Percentiles rank a stretch among this genome's conserved stretches.
Conservation (phyloP, 2,113 vertebrate species). For the Sinocyclocheilus anophthalmus region DNA sequence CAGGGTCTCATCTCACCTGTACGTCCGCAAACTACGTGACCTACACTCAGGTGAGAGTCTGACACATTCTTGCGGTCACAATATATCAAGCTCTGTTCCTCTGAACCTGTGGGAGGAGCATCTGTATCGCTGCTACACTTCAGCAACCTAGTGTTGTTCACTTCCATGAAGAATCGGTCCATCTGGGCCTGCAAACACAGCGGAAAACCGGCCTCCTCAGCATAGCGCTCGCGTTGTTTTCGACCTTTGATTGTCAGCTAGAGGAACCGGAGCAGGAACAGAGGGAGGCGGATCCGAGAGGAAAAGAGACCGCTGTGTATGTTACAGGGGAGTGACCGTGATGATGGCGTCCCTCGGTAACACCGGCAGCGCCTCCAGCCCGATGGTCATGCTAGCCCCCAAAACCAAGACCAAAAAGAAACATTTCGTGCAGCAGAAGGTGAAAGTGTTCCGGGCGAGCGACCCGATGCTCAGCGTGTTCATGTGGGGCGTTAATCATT, state of each 20-base stretch:
- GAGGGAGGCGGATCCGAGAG: constrained; percentile 17
- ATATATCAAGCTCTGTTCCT: neutral
- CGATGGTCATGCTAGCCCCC: constrained; percentile 79
- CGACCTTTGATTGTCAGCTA: constrained; percentile 24
- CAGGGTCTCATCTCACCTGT: constrained; percentile 13
- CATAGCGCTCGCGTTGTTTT: neutral
- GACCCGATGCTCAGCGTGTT: constrained; percentile 76
- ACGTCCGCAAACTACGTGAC: constrained; percentile 1
- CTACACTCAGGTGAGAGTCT: constrained; percentile 36
- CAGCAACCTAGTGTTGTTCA: neutral
- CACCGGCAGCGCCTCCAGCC: constrained; percentile 71
- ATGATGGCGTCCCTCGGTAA: constrained; percentile 76
- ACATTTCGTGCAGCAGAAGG: constrained; percentile 93
- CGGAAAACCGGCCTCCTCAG: neutral
- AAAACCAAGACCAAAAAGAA: constrained; percentile 95
- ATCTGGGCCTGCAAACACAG: neutral
- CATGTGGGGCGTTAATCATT: constrained; percentile 90
- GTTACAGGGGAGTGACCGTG: constrained; percentile 19
- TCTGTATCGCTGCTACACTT: neutral
- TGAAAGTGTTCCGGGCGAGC: constrained; percentile 90
- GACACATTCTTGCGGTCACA: constrained; percentile 32
- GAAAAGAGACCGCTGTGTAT: constrained; percentile 4
- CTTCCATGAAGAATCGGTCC: neutral
- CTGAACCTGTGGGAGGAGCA: constrained; percentile 25
- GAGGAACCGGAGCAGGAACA: constrained; percentile 21